Conservation (phyloP, 2,797 vertebrate genomes). For the Danio albolineatus region DNA sequence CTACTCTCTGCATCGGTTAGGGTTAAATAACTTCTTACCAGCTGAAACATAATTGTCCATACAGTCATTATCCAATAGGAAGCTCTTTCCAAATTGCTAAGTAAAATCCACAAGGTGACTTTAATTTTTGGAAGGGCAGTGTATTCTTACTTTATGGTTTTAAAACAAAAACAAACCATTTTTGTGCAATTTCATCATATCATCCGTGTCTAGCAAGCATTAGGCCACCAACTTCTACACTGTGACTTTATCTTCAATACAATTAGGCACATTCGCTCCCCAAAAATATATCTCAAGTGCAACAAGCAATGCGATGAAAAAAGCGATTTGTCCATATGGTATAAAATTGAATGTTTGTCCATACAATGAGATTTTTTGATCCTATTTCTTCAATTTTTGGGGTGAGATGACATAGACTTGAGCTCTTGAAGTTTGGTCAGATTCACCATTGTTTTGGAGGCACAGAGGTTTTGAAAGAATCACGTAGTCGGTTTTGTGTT, state of each 20-base stretch:
- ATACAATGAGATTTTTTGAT: background rate
- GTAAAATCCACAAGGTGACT: no score
- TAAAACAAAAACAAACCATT: background rate
- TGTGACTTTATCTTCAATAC: background rate
- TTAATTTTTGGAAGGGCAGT: no score
- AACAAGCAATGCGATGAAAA: background rate
- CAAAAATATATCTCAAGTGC: background rate
- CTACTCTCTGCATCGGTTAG: no score
- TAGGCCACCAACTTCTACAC: background rate
- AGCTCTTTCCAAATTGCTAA: no score
- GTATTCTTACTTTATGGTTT: background rate
- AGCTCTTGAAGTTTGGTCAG: no score
- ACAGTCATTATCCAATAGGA: no score
- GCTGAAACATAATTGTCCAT: no score
- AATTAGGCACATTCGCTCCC: background rate
- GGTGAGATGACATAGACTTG: no score
- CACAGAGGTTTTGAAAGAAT: slow-evolving; percentile 8
- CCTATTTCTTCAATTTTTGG: no score
- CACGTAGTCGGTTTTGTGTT: background rate
- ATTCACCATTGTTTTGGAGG: slow-evolving; percentile 1
- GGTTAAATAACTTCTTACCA: no score
- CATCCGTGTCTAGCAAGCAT: background rate
- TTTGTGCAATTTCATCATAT: background rate
- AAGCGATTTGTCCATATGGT: background rate
- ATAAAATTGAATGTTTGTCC: background rate